These are phyloP conservation scores for Embidobia sp. DNA, from an alignment of 2,888 invertebrate species.

Conservation along the genomic window DNA sequence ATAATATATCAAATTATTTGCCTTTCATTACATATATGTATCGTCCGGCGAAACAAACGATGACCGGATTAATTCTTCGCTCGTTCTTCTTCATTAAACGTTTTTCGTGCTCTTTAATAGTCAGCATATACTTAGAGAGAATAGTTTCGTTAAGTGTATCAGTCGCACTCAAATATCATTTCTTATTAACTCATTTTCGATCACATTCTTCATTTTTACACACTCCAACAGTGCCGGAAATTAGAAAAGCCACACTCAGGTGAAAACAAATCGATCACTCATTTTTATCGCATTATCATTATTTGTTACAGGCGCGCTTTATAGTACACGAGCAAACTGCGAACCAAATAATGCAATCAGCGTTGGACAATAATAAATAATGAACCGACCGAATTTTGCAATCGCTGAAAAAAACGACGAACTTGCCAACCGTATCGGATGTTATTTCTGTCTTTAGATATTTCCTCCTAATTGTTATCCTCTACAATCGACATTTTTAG, in stretches of 20 bases:
- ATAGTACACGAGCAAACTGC: not conserved
- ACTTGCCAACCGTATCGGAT: slow-evolving; percentile 3
- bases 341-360: slow-evolving; percentile 2
- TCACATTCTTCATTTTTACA: too few species aligned
- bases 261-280: too few species aligned
- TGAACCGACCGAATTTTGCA: too few species aligned
- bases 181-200: too few species aligned
- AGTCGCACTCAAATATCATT: slow-evolving; percentile 15
- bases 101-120: slow-evolving; percentile 35
- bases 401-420: not conserved
- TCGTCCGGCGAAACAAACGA: slow-evolving; percentile 32
- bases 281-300: not conserved
- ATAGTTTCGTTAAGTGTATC: slow-evolving; percentile 28
- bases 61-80: slow-evolving; percentile 21
- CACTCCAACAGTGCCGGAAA: slow-evolving; percentile 22
- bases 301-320: slow-evolving; percentile 6
- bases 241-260: not conserved
- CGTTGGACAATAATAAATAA: too few species aligned
- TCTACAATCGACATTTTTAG: slow-evolving; percentile 22
- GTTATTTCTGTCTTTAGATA: slow-evolving; percentile 23
- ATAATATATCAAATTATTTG: slow-evolving; percentile 76
- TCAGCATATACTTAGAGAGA: slow-evolving; percentile 35
- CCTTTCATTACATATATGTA: slow-evolving; percentile 64
- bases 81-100: slow-evolving; percentile 20
- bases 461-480: slow-evolving; percentile 9